A percentile compares a stretch with the other conserved stretches of the same genome.
Evolutionary conservation across 2,888 invertebrate genomes (phyloP).

Genomic region (Drosophila cyrtoloma): DNA sequence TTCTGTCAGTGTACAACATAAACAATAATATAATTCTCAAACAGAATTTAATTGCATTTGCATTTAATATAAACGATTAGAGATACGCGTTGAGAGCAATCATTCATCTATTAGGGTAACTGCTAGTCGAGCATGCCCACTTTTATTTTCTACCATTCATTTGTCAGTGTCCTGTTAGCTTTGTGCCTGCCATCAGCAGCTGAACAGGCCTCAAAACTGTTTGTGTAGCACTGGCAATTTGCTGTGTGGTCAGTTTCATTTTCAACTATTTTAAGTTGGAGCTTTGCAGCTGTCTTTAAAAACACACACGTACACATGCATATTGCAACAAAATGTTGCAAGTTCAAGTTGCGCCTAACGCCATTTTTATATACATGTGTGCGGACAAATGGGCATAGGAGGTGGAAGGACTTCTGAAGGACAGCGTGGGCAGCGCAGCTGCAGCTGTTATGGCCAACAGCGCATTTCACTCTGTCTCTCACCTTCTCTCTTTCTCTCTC

Average conservation of each 20-base stretch:
- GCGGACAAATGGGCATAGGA: slow-evolving; percentile 6
- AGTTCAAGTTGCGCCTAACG: slow-evolving; percentile 41
- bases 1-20: background rate
- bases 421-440: slow-evolving; percentile 30
- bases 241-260: background rate
- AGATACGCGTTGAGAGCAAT: background rate
- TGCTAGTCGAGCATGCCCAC: background rate
- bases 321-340: slow-evolving; percentile 19
- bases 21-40: background rate
- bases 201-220: slow-evolving; percentile 12
- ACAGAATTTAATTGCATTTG: background rate
- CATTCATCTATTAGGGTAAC: background rate
- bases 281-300: background rate
- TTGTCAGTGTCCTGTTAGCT: background rate
- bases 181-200: background rate
- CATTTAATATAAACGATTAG: background rate
- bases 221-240: slow-evolving; percentile 16
- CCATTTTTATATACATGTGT: slow-evolving; percentile 48
- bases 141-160: background rate
- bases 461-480: slow-evolving; percentile 5
- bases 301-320: background rate
- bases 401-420: background rate
- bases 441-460: slow-evolving; percentile 59
- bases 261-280: background rate
- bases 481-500: slow-evolving; percentile 1